Conservation (phyloP, 2,113 vertebrate genomes). For the Phylloscopus trochilus region DNA sequence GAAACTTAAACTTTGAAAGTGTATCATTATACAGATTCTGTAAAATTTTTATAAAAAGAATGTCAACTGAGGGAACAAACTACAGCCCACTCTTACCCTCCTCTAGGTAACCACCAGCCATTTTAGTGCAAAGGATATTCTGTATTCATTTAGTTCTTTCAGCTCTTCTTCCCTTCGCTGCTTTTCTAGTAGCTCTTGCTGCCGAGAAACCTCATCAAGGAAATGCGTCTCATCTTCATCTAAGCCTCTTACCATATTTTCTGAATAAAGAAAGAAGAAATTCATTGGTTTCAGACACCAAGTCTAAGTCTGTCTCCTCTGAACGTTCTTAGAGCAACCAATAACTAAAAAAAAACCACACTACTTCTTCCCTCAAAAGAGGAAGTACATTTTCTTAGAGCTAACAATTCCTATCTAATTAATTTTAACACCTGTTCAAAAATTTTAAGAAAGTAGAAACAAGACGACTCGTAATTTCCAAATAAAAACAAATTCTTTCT, state of each 20-base stretch:
- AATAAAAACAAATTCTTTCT: background rate
- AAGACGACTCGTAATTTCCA: background rate
- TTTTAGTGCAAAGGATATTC: conserved; percentile 89
- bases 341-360: background rate
- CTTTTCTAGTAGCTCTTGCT: conserved; percentile 93
- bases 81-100: background rate
- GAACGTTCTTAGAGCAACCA: background rate
- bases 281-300: background rate
- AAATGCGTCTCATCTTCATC: conserved; percentile 94
- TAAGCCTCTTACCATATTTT: conserved; percentile 98
- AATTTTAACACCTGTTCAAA: background rate
- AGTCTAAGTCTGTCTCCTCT: background rate
- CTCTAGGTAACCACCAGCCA: background rate
- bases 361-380: background rate
- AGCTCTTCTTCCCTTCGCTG: conserved; percentile 93
- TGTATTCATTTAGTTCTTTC: conserved; percentile 90
- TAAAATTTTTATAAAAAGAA: background rate
- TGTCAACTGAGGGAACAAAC: background rate
- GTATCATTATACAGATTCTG: background rate
- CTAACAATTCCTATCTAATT: background rate
- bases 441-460: background rate
- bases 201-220: conserved; percentile 95
- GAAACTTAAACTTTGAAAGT: background rate
- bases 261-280: conserved; percentile 68
- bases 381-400: background rate